These are phyloP conservation scores for Gryllus longicercus DNA, from an alignment of 2,888 invertebrate species.

Conservation along the genomic window DNA sequence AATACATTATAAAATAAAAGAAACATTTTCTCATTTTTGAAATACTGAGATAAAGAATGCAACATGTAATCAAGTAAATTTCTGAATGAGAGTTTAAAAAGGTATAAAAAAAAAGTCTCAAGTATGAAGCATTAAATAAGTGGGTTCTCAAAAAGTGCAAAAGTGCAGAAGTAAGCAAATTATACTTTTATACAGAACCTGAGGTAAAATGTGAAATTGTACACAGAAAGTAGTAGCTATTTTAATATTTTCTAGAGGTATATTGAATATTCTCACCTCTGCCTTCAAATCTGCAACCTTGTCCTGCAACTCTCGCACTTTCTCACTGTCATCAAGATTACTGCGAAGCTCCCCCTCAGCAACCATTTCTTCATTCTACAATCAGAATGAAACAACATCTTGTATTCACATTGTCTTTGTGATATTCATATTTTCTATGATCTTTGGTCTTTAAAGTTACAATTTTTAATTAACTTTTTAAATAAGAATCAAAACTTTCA, in stretches of 20 bases:
- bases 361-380: slow-evolving; percentile 88
- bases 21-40: too few species aligned
- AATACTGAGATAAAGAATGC: not conserved
- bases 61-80: not conserved
- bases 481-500: too few species aligned
- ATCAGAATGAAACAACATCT: slow-evolving; percentile 38
- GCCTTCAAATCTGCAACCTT: slow-evolving; percentile 89
- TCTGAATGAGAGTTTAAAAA: not conserved
- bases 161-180: slow-evolving; percentile 8
- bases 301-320: slow-evolving; percentile 85
- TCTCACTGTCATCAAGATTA: slow-evolving; percentile 74
- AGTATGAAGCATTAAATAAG: not conserved
- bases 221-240: slow-evolving; percentile 31
- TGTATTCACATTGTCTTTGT: too few species aligned
- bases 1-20: too few species aligned
- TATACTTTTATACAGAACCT: slow-evolving; percentile 11
- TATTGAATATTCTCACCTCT: slow-evolving; percentile 63
- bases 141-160: not conserved
- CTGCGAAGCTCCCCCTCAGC: slow-evolving; percentile 88
- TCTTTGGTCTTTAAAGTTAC: too few species aligned
- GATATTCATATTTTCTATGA: too few species aligned
- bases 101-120: not conserved
- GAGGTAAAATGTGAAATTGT: slow-evolving; percentile 11
- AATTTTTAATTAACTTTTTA: too few species aligned
- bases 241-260: not conserved